Evolutionary conservation across 2,888 invertebrate species (phyloP).

Genomic region (Agonum fuliginosum): DNA sequence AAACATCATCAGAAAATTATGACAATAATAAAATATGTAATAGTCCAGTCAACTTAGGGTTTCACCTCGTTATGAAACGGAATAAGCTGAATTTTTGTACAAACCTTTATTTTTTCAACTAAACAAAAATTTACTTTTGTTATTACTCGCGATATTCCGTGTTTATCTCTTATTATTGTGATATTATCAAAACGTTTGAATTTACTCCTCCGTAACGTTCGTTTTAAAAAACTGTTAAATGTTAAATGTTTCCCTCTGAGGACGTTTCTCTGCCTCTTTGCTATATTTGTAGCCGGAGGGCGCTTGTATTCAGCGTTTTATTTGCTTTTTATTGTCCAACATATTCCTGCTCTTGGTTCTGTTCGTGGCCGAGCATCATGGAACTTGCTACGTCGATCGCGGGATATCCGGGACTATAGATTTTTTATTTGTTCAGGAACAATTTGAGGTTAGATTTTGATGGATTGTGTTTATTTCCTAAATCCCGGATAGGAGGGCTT

Average conservation of each 20-base stretch:
- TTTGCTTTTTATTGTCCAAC: conserved; percentile 33
- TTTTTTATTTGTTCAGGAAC: conserved; percentile 6
- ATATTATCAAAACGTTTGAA: neutral
- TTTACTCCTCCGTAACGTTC: neutral
- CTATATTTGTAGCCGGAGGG: neutral
- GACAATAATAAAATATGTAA: no score
- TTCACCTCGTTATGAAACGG: no score
- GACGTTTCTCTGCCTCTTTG: neutral
- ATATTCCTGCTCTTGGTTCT: conserved; percentile 4
- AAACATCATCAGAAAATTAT: no score
- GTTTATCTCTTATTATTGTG: neutral
- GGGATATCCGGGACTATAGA: neutral
- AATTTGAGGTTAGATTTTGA: conserved; percentile 9
- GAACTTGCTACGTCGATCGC: neutral
- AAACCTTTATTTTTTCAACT: no score
- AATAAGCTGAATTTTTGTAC: no score
- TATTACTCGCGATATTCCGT: no score
- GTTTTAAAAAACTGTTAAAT: neutral
- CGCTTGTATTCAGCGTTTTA: conserved; percentile 5
- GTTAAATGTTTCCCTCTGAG: neutral
- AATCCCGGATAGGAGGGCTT: neutral
- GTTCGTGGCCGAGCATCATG: neutral
- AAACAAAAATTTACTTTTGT: no score
- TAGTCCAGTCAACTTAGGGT: no score
- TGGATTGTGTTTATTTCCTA: conserved; percentile 5